These are phyloP conservation scores for Rhagophthalmus giganteus DNA, from an alignment of 2,888 invertebrate species.

Conservation along the genomic window DNA sequence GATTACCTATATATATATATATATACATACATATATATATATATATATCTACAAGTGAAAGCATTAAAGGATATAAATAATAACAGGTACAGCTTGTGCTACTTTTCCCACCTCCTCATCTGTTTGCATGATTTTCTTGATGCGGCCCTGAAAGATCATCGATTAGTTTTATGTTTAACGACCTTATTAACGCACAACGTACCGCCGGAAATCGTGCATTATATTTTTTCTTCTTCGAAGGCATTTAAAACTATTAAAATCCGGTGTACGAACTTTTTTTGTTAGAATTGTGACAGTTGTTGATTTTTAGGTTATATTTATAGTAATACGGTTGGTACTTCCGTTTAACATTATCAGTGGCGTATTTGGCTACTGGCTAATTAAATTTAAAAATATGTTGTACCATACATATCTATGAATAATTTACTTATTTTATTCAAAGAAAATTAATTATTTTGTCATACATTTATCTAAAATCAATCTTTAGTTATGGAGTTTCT, in stretches of 20 bases:
- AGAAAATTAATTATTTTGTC: no score
- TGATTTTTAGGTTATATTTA: slow-evolving; percentile 9
- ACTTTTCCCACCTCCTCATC: slow-evolving; percentile 99
- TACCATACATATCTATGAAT: no score
- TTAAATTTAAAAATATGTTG: no score
- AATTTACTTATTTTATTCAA: no score
- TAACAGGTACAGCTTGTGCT: slow-evolving; percentile 97
- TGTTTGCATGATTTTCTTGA: slow-evolving; percentile 99
- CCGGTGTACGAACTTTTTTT: neutral
- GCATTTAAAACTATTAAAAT: slow-evolving; percentile 31
- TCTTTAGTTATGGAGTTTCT: no score
- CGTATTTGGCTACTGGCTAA: no score
- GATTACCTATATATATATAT: slow-evolving; percentile 39
- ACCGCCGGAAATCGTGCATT: slow-evolving; percentile 43
- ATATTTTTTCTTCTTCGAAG: slow-evolving; percentile 44
- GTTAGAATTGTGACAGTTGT: slow-evolving; percentile 4
- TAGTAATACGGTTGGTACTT: no score
- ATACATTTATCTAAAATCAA: no score
- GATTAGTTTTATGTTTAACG: neutral
- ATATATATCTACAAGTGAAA: no score
- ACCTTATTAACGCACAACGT: slow-evolving; percentile 10
- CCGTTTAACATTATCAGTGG: no score
- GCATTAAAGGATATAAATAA: slow-evolving; percentile 90
- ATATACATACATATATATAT: no score
- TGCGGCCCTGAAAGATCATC: slow-evolving; percentile 76